Percentiles rank a stretch among this genome's conserved stretches.
Evolutionary conservation across 2,888 invertebrate species (phyloP).

Genomic region (Panorpa germanica): DNA sequence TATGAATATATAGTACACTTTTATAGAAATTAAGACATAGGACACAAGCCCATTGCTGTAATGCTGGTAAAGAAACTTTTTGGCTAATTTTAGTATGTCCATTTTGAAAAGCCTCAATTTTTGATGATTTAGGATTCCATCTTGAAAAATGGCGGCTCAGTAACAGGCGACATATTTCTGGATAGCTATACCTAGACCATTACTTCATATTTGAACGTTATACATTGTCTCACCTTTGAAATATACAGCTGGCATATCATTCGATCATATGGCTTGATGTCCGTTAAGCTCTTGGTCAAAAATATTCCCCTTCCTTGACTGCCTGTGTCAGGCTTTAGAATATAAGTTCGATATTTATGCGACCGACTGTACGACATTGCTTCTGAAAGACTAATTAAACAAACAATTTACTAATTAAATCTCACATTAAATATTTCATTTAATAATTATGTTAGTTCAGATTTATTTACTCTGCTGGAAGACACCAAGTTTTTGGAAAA

Average conservation of each 20-base stretch:
- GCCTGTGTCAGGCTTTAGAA: constrained; percentile 80
- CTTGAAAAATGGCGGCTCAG: no score
- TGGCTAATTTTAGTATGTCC: no score
- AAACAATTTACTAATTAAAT: constrained; percentile 7
- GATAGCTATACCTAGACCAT: constrained; percentile 25
- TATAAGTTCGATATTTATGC: constrained; percentile 58
- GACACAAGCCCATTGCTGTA: no score
- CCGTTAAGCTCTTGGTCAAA: constrained; percentile 63
- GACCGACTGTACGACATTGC: constrained; percentile 50
- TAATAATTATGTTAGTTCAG: constrained; percentile 4
- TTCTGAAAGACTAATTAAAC: constrained; percentile 40
- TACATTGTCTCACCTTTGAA: constrained; percentile 28
- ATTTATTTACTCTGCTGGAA: constrained; percentile 66
- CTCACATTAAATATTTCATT: constrained; percentile 1
- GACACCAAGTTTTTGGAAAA: constrained; percentile 86
- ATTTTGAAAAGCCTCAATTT: no score
- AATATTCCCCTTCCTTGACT: constrained; percentile 83
- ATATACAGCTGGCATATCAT: constrained; percentile 75
- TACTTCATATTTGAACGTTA: not conserved
- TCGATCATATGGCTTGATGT: constrained; percentile 59
- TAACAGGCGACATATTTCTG: no score
- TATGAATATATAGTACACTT: no score
- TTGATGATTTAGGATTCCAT: no score
- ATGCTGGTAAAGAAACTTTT: no score
- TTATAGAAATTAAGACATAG: no score